A percentile compares a stretch with the other conserved stretches of the same genome.
Conservation (phyloP, 2,113 vertebrate genomes). For the Tetrao urogallus region DNA sequence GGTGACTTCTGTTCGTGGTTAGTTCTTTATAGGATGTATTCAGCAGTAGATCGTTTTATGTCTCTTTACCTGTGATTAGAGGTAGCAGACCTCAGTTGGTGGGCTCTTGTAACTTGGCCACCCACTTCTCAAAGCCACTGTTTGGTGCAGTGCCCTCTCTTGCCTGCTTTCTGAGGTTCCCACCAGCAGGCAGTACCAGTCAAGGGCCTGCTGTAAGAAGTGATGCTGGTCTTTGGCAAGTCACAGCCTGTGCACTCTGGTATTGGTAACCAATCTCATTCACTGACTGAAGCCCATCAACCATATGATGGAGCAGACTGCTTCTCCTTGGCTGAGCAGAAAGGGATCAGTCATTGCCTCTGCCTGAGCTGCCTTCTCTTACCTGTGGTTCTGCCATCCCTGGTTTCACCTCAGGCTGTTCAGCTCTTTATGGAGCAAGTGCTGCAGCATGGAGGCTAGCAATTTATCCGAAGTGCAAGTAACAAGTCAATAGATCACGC, state of each 20-base stretch:
- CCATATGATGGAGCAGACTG: background rate
- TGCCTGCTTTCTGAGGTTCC: background rate
- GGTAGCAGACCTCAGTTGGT: background rate
- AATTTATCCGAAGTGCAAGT: constrained; percentile 37
- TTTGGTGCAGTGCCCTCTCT: background rate
- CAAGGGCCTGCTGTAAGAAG: accelerated
- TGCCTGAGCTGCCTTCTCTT: background rate
- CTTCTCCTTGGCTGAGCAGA: background rate
- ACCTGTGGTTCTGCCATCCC: background rate
- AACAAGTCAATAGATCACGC: constrained; percentile 58
- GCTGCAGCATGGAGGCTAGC: background rate
- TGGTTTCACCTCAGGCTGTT: background rate
- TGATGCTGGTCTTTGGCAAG: background rate
- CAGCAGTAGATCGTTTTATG: background rate
- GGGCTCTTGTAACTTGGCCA: background rate
- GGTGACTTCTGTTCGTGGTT: background rate
- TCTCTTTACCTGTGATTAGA: background rate
- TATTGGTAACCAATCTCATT: background rate
- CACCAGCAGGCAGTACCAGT: accelerated
- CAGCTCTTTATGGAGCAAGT: background rate
- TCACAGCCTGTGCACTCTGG: background rate
- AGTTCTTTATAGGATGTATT: background rate
- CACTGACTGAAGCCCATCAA: background rate
- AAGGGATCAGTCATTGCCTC: background rate
- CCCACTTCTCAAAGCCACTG: background rate